phyloP scores from a whole-genome alignment of 2,797 vertebrate genomes.

The Bucorvus abyssinicus region DNA sequence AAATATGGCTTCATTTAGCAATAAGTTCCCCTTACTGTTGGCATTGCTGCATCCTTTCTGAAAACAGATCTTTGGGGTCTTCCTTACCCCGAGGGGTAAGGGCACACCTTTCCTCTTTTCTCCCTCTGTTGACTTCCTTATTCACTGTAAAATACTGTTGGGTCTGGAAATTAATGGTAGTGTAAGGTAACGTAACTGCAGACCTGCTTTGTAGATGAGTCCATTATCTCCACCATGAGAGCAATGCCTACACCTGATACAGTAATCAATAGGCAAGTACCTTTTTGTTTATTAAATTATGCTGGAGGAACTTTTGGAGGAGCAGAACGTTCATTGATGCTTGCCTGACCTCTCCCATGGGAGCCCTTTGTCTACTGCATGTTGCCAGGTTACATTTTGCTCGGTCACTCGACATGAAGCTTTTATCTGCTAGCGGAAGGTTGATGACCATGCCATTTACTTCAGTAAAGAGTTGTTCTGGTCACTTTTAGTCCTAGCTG shows the following conservation, averaged over 20 bases:
- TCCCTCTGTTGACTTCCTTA: background rate
- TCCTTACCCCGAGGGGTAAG: background rate
- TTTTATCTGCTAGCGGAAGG: slow-evolving; percentile 5
- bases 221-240: background rate
- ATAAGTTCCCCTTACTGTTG: background rate
- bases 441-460: slow-evolving; percentile 8
- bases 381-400: slow-evolving; percentile 9
- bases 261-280: background rate
- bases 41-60: background rate
- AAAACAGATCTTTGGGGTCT: background rate
- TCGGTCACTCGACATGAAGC: background rate
- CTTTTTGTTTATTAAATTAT: background rate
- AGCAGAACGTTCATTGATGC: background rate
- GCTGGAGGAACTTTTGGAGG: background rate
- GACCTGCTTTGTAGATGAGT: background rate
- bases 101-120: background rate
- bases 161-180: background rate
- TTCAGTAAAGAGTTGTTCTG: background rate
- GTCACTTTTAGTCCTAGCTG: background rate
- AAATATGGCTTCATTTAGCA: background rate
- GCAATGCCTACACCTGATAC: background rate
- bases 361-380: background rate
- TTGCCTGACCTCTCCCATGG: background rate
- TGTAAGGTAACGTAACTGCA: background rate
- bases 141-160: background rate